These are phyloP conservation scores for Leptinotarsa undecemlineata DNA, from an alignment of 1,140 invertebrate species.

Conservation along the genomic window DNA sequence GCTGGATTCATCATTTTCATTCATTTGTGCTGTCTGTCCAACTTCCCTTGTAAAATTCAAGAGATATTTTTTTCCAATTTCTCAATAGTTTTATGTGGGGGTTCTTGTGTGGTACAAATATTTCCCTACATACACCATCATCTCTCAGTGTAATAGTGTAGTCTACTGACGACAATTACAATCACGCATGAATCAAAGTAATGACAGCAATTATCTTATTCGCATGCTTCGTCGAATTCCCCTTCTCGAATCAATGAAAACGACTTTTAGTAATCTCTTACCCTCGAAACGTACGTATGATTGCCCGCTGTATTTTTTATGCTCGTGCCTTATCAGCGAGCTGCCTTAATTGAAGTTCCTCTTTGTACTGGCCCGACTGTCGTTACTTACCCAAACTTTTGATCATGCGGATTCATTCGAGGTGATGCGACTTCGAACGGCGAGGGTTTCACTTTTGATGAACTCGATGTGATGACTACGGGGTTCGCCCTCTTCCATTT, in stretches of 20 bases:
- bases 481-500: no score
- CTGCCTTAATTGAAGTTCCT: constrained; percentile 2
- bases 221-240: not conserved
- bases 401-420: not conserved
- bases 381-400: constrained; percentile 5
- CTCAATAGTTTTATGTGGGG: no score
- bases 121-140: no score
- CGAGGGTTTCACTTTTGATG: not conserved
- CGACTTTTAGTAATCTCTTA: constrained; percentile 27
- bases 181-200: not conserved
- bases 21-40: no score
- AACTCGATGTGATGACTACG: not conserved
- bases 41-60: no score
- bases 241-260: constrained; percentile 4
- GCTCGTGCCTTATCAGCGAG: not conserved
- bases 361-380: constrained; percentile 4
- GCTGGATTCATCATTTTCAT: no score
- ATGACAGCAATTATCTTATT: constrained; percentile 6
- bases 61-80: no score
- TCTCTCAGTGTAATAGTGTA: no score
- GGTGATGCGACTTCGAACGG: not conserved
- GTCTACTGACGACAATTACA: not conserved
- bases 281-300: constrained; percentile 1
- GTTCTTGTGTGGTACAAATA: no score
- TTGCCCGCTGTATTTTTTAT: constrained; percentile 8